phyloP scores from a whole-genome alignment of 2,888 invertebrate genomes.

The Anorthoa munda region DNA sequence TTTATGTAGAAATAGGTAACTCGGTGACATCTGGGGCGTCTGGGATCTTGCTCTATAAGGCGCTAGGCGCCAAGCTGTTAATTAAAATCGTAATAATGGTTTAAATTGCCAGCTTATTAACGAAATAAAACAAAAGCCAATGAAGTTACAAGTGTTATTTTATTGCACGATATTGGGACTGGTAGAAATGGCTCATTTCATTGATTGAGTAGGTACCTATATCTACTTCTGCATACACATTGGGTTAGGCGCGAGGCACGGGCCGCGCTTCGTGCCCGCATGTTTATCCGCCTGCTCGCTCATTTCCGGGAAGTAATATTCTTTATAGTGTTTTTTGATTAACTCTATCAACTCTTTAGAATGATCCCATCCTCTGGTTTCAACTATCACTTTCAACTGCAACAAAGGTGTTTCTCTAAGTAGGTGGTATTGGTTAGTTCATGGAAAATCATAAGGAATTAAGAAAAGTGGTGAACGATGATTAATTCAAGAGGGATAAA shows the following conservation, averaged over 20 bases:
- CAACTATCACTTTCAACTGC: slow-evolving; percentile 96
- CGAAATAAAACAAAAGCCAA: slow-evolving; percentile 28
- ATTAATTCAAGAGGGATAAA: not conserved
- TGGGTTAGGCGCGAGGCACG: slow-evolving; percentile 55
- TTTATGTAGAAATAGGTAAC: too few species aligned
- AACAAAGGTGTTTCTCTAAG: slow-evolving; percentile 56
- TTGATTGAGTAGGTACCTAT: too few species aligned
- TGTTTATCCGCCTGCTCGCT: slow-evolving; percentile 11
- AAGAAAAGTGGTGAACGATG: not conserved
- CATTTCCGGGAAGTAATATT: slow-evolving; percentile 77
- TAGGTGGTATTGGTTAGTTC: too few species aligned
- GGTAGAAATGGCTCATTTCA: not conserved
- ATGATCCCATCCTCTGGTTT: slow-evolving; percentile 96
- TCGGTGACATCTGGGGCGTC: too few species aligned
- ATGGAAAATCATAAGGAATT: not conserved
- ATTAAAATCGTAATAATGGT: too few species aligned
- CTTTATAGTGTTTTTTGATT: slow-evolving; percentile 92
- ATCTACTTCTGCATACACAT: slow-evolving; percentile 53
- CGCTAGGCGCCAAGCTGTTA: too few species aligned
- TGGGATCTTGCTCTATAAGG: too few species aligned
- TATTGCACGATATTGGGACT: not conserved
- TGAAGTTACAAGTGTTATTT: slow-evolving; percentile 13
- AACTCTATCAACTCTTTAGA: slow-evolving; percentile 86
- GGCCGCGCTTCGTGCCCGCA: slow-evolving; percentile 40
- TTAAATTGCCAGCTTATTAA: not conserved